A percentile compares a stretch with the other conserved stretches of the same genome.
These are phyloP conservation scores for Halictus rubicundus DNA, from an alignment of 1,140 invertebrate genomes.

Conservation along the genomic window DNA sequence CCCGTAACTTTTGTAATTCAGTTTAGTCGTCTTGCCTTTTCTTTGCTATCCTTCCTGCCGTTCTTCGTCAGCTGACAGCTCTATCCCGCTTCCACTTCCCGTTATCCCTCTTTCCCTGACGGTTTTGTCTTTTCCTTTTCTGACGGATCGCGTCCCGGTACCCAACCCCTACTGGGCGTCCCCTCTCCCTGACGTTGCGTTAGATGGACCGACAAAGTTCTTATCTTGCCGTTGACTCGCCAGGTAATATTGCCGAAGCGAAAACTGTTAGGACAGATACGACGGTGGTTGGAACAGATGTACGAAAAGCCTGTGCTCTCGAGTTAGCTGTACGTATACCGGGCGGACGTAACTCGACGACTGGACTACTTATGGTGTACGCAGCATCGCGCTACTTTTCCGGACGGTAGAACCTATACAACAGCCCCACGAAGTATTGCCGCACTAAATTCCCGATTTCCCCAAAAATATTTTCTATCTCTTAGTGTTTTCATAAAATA, in stretches of 20 bases:
- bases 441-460: no score
- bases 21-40: constrained; percentile 71
- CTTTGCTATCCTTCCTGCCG: constrained; percentile 41
- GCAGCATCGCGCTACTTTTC: constrained; percentile 8
- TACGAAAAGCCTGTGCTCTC: not conserved
- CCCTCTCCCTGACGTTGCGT: constrained; percentile 3
- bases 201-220: constrained; percentile 31
- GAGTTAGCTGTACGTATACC: not conserved
- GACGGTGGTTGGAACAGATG: constrained; percentile 27
- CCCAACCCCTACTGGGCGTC: constrained; percentile 8
- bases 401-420: no score
- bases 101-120: constrained; percentile 18
- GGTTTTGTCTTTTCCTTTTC: constrained; percentile 20
- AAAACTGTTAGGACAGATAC: constrained; percentile 52
- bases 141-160: constrained; percentile 41
- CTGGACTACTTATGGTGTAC: constrained; percentile 23
- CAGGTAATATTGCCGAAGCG: constrained; percentile 41
- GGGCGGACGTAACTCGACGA: not conserved
- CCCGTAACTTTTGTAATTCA: constrained; percentile 78
- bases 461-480: no score
- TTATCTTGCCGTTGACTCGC: constrained; percentile 27
- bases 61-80: constrained; percentile 17
- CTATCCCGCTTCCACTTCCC: constrained; percentile 21
- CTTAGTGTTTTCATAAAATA: no score
- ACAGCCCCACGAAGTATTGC: no score